These are phyloP conservation scores for Tachysurus fulvidraco DNA, from an alignment of 2,113 vertebrate genomes.

Conservation along the genomic window DNA sequence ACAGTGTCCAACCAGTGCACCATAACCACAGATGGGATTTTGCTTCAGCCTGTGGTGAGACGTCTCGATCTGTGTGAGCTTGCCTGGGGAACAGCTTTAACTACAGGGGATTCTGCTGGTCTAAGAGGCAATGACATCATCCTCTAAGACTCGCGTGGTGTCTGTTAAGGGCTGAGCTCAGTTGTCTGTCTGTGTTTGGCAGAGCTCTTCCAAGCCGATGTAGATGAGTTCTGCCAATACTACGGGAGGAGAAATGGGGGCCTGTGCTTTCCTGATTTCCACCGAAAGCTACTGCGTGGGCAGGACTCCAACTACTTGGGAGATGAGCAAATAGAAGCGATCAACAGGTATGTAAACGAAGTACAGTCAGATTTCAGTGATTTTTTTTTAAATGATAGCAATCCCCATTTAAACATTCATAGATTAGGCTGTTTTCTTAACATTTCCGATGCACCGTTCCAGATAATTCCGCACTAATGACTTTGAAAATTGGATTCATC, in stretches of 20 bases:
- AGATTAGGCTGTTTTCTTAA: not conserved
- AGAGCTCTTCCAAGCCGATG: conserved; percentile 96
- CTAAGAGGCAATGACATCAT: conserved; percentile 52
- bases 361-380: not conserved
- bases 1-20: conserved; percentile 27
- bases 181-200: conserved; percentile 71
- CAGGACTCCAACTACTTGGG: conserved; percentile 96
- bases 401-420: not conserved
- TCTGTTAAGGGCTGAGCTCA: conserved; percentile 61
- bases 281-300: conserved; percentile 87
- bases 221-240: conserved; percentile 97
- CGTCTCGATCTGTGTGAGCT: conserved; percentile 42
- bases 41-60: conserved; percentile 37
- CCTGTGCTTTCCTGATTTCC: conserved; percentile 97
- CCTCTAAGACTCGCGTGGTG: conserved; percentile 41
- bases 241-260: conserved; percentile 87
- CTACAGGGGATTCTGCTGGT: conserved; percentile 40
- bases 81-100: conserved; percentile 49
- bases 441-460: not conserved
- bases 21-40: conserved; percentile 43
- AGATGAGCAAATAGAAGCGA: conserved; percentile 90
- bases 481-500: not conserved
- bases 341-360: conserved; percentile 82
- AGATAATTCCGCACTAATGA: not conserved
- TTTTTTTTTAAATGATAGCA: not conserved